A percentile compares a stretch with the other conserved stretches of the same genome.
These are phyloP conservation scores for Parelbella ahira DNA, from an alignment of 2,888 invertebrate genomes.

Conservation along the genomic window DNA sequence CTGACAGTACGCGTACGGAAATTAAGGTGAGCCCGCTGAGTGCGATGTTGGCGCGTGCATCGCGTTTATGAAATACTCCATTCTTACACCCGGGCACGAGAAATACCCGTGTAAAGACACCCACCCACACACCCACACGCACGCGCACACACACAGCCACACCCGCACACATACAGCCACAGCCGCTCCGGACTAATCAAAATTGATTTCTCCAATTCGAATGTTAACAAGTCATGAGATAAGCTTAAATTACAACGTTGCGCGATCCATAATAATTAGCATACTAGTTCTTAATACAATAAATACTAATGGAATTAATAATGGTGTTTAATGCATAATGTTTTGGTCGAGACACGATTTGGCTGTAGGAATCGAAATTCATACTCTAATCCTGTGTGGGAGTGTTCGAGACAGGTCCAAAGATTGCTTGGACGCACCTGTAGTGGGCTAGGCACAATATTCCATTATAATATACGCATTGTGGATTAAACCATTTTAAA, in stretches of 20 bases:
- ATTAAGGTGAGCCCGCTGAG: conserved; percentile 49
- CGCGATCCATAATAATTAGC: conserved; percentile 16
- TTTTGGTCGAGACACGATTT: conserved; percentile 14
- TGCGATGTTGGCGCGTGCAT: conserved; percentile 45
- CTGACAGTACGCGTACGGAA: conserved; percentile 39
- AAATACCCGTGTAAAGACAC: conserved; percentile 32
- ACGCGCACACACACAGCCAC: too few species aligned
- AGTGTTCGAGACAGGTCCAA: conserved; percentile 9
- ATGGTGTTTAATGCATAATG: conserved; percentile 13
- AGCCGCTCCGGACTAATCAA: conserved; percentile 22
- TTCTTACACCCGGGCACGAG: conserved; percentile 25
- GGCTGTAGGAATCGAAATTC: conserved; percentile 1
- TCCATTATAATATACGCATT: too few species aligned
- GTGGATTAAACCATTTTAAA: background rate
- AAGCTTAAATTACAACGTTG: conserved; percentile 25
- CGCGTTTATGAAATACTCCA: conserved; percentile 49
- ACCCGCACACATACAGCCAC: too few species aligned
- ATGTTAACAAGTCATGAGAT: conserved; percentile 25
- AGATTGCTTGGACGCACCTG: conserved; percentile 7
- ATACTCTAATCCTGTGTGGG: conserved; percentile 6
- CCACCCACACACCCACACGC: too few species aligned
- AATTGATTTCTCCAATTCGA: conserved; percentile 25
- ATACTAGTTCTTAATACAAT: conserved; percentile 22
- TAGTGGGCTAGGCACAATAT: conserved; percentile 6
- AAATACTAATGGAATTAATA: conserved; percentile 22